phyloP scores from a whole-genome alignment of 2,113 vertebrate genomes.

The Gnathonemus longibarbis region DNA sequence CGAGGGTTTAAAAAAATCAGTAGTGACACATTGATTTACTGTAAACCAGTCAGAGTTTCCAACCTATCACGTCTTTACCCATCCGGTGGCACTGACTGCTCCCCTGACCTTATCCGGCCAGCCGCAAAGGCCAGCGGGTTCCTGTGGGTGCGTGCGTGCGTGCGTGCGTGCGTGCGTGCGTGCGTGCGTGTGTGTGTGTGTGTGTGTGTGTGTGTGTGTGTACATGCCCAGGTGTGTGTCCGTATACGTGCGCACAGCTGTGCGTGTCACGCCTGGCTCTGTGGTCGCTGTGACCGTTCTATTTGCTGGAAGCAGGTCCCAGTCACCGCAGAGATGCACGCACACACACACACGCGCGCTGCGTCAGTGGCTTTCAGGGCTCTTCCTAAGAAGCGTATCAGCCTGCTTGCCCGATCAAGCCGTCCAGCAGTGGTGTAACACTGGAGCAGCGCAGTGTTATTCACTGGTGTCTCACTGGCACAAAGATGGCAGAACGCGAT shows the following conservation, averaged over 20 bases:
- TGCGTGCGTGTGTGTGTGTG: not conserved
- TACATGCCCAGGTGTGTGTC: not conserved
- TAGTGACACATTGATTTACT: not conserved
- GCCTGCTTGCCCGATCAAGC: not conserved
- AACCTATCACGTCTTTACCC: not conserved
- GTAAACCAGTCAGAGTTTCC: constrained; percentile 9
- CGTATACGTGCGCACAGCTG: not conserved
- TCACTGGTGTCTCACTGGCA: not conserved
- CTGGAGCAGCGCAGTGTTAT: not conserved
- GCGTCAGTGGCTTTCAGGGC: not conserved
- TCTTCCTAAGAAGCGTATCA: not conserved
- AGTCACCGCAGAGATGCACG: not conserved
- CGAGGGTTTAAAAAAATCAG: not conserved
- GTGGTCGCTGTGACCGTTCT: not conserved
- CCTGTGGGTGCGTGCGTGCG: not conserved
- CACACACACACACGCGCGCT: not conserved
- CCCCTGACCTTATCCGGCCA: not conserved
- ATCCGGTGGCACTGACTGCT: not conserved
- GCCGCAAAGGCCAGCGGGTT: not conserved
- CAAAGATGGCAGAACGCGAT: not conserved
- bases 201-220: not conserved
- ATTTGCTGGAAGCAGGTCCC: not conserved
- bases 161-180: not conserved
- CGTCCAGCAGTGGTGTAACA: not conserved
- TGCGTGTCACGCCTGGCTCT: not conserved